phyloP scores from a whole-genome alignment of 2,888 invertebrate genomes.

The Mythimna impura region DNA sequence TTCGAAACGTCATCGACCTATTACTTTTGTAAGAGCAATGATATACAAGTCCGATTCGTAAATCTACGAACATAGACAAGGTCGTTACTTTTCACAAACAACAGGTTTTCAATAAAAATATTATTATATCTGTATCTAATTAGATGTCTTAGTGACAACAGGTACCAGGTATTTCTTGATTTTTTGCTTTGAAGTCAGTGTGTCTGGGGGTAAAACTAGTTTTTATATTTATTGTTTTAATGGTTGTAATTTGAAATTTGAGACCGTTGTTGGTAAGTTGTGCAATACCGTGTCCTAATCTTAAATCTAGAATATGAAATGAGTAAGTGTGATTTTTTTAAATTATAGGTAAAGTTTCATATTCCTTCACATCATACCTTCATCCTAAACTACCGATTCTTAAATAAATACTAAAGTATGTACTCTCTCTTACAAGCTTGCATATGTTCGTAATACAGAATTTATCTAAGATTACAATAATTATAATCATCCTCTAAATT shows the following conservation, averaged over 20 bases:
- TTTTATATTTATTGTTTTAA: conserved; percentile 11
- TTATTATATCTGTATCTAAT: background rate
- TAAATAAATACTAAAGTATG: no score
- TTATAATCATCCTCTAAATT: no score
- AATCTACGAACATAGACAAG: conserved; percentile 11
- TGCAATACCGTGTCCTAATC: conserved; percentile 11
- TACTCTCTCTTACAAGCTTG: no score
- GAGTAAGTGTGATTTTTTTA: no score
- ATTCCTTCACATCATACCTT: no score
- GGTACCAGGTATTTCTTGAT: conserved; percentile 8
- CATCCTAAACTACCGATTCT: no score
- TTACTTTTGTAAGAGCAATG: conserved; percentile 5
- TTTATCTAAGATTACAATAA: no score
- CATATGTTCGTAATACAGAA: no score
- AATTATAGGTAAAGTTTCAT: no score
- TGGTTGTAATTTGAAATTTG: conserved; percentile 5
- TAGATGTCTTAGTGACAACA: conserved; percentile 16
- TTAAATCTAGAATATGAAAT: background rate
- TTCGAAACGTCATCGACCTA: background rate
- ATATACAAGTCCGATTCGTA: background rate
- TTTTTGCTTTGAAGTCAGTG: background rate
- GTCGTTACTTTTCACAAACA: conserved; percentile 12
- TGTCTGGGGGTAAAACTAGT: conserved; percentile 15
- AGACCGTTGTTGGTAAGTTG: background rate
- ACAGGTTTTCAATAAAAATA: conserved; percentile 21